A percentile compares a stretch with the other conserved stretches of the same genome.
Conservation (phyloP, 2,113 vertebrate species). For the Chionodraco myersi region DNA sequence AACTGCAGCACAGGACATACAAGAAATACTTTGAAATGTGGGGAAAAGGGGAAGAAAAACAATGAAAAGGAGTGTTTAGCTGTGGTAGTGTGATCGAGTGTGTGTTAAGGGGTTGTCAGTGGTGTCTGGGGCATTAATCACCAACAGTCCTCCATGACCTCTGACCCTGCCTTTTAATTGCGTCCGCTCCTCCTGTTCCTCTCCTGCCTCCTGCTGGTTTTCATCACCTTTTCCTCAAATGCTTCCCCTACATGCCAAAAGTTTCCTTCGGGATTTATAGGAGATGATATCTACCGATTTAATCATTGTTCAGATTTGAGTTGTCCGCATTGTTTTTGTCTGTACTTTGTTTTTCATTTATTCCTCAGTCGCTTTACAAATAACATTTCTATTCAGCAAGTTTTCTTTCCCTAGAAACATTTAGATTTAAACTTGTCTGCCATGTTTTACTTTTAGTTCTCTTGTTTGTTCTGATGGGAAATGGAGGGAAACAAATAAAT, state of each 20-base stretch:
- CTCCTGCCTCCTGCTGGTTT: constrained; percentile 53
- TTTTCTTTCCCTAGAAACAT: background rate
- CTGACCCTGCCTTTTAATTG: constrained; percentile 73
- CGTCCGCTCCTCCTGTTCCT: constrained; percentile 50
- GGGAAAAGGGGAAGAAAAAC: background rate
- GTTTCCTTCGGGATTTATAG: constrained; percentile 7
- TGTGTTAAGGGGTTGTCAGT: constrained; percentile 12
- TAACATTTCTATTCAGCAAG: background rate
- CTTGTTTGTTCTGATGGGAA: constrained; percentile 9
- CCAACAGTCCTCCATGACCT: constrained; percentile 30
- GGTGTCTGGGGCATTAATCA: constrained; percentile 57
- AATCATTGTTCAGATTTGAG: background rate
- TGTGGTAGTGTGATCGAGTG: background rate
- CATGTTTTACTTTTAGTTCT: background rate
- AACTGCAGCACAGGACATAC: background rate
- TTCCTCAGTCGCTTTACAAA: background rate
- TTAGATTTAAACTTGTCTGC: constrained; percentile 9
- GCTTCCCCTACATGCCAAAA: background rate
- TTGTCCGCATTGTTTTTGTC: background rate
- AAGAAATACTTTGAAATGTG: background rate
- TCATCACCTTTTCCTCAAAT: background rate
- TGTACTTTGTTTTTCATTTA: background rate
- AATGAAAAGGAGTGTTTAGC: background rate
- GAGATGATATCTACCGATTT: constrained; percentile 3
- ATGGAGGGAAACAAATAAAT: background rate